Conservation (phyloP, 2,888 invertebrate genomes). For the Herminia tarsipennalis region DNA sequence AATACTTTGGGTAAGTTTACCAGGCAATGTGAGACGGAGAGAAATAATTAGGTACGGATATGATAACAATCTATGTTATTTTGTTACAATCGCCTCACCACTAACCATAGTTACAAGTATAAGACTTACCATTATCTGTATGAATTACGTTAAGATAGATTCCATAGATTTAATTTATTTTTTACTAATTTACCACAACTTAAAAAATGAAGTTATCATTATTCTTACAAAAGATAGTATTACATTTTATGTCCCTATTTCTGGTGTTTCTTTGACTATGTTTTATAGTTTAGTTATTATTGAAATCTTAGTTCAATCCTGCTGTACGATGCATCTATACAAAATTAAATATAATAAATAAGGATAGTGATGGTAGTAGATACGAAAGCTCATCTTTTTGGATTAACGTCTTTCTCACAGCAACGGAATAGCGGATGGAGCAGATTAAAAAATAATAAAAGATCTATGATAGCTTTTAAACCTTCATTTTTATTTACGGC, state of each 20-base stretch:
- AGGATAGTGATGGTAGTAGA: too few species aligned
- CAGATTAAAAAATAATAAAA: too few species aligned
- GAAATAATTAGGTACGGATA: too few species aligned
- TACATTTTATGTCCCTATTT: conserved; percentile 61
- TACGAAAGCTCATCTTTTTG: too few species aligned
- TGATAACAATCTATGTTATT: background rate
- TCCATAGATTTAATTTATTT: conserved; percentile 43
- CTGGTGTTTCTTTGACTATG: conserved; percentile 53
- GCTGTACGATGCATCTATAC: too few species aligned
- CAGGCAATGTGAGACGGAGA: too few species aligned
- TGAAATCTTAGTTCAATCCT: background rate
- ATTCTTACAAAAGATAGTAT: conserved; percentile 71
- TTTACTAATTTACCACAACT: conserved; percentile 50
- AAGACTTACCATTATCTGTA: conserved; percentile 35
- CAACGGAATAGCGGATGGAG: too few species aligned
- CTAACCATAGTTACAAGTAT: conserved; percentile 12
- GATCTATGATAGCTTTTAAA: too few species aligned
- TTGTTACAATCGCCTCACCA: conserved; percentile 15
- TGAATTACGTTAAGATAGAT: conserved; percentile 38
- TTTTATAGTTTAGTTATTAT: conserved; percentile 29
- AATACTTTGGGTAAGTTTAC: too few species aligned
- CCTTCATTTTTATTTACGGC: too few species aligned
- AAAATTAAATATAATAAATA: too few species aligned
- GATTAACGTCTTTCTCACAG: too few species aligned
- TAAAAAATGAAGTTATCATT: conserved; percentile 36